Evolutionary conservation across 2,113 vertebrate species (phyloP).

Genomic region (Potamarius usumacintae): DNA sequence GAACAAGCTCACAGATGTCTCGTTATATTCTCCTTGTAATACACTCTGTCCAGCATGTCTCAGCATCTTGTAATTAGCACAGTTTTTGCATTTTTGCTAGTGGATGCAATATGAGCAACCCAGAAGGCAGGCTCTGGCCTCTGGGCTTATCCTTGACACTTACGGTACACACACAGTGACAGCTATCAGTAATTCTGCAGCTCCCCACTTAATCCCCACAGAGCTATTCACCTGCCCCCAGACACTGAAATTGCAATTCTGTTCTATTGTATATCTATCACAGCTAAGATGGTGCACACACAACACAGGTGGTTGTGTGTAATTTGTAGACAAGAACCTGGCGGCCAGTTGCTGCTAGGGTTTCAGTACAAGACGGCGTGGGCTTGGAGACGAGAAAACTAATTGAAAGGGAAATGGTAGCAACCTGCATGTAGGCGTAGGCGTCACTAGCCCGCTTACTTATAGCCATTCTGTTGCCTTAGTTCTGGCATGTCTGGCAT

Average conservation of each 20-base stretch:
- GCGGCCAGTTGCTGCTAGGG: background rate
- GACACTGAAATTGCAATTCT: slow-evolving; percentile 31
- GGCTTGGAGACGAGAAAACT: slow-evolving; percentile 65
- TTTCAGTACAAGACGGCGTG: slow-evolving; percentile 42
- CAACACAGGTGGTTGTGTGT: slow-evolving; percentile 12
- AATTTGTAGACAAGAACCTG: slow-evolving; percentile 22
- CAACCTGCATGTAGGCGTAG: slow-evolving; percentile 68
- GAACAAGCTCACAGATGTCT: background rate
- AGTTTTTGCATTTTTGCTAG: background rate
- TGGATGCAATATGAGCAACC: background rate
- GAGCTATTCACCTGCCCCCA: slow-evolving; percentile 35
- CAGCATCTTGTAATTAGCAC: background rate
- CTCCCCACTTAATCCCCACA: slow-evolving; percentile 5
- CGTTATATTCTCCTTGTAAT: background rate
- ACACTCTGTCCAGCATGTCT: background rate
- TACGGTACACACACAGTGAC: slow-evolving; percentile 28
- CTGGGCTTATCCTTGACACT: slow-evolving; percentile 1
- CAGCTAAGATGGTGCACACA: background rate
- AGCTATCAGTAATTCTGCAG: slow-evolving; percentile 40
- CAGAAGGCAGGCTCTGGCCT: slow-evolving; percentile 15
- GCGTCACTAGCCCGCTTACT: slow-evolving; percentile 59
- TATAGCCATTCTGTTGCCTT: slow-evolving; percentile 3
- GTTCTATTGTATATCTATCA: slow-evolving; percentile 16
- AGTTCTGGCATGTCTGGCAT: background rate
- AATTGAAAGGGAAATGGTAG: slow-evolving; percentile 76